phyloP scores from a whole-genome alignment of 1,140 invertebrate genomes.

The Temnothorax curvispinosus region DNA sequence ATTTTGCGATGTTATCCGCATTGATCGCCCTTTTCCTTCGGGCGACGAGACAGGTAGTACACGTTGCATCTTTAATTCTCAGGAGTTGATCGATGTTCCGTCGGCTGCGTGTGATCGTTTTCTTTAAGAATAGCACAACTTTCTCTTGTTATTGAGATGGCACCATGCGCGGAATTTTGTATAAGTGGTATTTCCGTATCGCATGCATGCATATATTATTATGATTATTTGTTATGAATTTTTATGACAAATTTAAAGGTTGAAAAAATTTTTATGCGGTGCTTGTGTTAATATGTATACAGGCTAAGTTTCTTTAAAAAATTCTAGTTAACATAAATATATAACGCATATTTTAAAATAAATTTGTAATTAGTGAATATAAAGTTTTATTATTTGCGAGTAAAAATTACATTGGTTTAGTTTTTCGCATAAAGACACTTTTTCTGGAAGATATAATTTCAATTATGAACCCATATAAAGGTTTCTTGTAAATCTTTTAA shows the following conservation, averaged over 20 bases:
- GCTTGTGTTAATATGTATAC: not conserved
- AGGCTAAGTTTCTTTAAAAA: not conserved
- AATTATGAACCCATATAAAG: not conserved
- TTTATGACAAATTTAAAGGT: not conserved
- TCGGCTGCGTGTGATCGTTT: not conserved
- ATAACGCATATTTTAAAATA: not conserved
- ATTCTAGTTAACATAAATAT: not conserved
- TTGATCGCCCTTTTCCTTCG: constrained; percentile 50
- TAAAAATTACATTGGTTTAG: not conserved
- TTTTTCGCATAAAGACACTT: not conserved
- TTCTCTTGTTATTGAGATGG: constrained; percentile 9
- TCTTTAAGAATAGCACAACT: constrained; percentile 19
- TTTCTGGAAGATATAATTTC: not conserved
- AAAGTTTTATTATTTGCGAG: not conserved
- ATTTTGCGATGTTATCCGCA: constrained; percentile 62
- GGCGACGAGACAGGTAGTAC: constrained; percentile 38
- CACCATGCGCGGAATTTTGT: not conserved
- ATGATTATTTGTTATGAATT: not conserved
- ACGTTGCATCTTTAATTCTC: constrained; percentile 64
- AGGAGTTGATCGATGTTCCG: constrained; percentile 17
- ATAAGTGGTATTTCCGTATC: not conserved
- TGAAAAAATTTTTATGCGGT: not conserved
- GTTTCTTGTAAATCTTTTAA: not conserved
- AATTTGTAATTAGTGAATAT: not conserved
- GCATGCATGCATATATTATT: not conserved